phyloP scores from a whole-genome alignment of 1,140 invertebrate species.

The Andrena cerasifolii region DNA sequence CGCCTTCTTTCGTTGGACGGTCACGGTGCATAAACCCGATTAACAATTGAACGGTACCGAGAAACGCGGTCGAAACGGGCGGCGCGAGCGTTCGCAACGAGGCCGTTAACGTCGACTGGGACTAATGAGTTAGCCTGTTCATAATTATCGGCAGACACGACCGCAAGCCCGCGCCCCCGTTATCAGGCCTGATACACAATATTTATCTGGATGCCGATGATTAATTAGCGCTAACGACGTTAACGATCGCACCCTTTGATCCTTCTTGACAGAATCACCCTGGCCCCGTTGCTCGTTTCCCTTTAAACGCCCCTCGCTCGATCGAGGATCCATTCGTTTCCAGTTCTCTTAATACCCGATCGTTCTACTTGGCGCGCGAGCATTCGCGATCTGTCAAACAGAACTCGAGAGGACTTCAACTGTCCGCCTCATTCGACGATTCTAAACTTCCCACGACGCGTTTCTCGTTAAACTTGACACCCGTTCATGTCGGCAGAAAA shows the following conservation, averaged over 20 bases:
- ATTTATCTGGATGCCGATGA: conserved; percentile 57
- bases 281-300: too few relatives aligned
- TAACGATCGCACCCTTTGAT: conserved; percentile 53
- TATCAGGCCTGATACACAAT: conserved; percentile 50
- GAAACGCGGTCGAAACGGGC: conserved; percentile 11
- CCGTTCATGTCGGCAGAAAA: too few relatives aligned
- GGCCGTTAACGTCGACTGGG: conserved; percentile 61
- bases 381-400: too few relatives aligned
- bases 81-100: conserved; percentile 22
- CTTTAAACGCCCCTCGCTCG: too few relatives aligned
- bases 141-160: conserved; percentile 63
- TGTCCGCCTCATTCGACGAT: too few relatives aligned
- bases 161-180: conserved; percentile 28
- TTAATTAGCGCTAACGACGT: conserved; percentile 60
- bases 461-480: too few relatives aligned
- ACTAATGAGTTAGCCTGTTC: conserved; percentile 66
- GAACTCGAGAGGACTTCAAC: too few relatives aligned
- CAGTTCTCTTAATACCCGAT: too few relatives aligned
- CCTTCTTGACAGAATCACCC: neutral
- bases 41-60: conserved; percentile 41
- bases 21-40: conserved; percentile 28
- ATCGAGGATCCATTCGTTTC: too few relatives aligned
- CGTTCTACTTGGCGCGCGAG: too few relatives aligned
- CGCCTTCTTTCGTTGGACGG: conserved; percentile 27
- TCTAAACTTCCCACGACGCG: neutral